phyloP scores from a whole-genome alignment of 30 jellyfish, hydroid and myxozoan species.

The Chironex yamaguchii region DNA sequence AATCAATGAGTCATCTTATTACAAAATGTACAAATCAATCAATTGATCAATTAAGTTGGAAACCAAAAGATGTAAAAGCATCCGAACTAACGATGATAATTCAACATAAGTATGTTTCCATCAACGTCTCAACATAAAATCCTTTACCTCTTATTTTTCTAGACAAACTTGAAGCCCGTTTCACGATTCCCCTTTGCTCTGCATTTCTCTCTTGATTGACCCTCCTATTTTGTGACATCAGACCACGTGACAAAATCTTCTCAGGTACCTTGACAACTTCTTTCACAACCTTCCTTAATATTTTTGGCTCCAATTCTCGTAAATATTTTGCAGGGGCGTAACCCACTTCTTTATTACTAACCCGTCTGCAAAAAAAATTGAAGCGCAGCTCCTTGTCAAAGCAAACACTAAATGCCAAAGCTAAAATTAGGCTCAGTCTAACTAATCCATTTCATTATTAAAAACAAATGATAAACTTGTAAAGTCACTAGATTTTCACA shows the following conservation, averaged over 20 bases:
- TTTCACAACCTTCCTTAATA: conserved; percentile 37
- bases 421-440: too few species aligned
- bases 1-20: too few species aligned
- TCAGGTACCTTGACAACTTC: conserved; percentile 57
- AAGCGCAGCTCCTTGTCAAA: too few species aligned
- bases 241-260: conserved; percentile 30
- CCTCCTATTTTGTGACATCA: conserved; percentile 26
- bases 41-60: too few species aligned
- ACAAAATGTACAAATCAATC: too few species aligned
- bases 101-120: background rate
- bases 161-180: conserved; percentile 53
- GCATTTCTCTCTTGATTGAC: background rate
- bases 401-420: too few species aligned
- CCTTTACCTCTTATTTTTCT: conserved; percentile 36
- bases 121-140: background rate
- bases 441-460: too few species aligned
- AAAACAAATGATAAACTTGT: too few species aligned
- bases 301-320: conserved; percentile 64
- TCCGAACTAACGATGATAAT: too few species aligned
- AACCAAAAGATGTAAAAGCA: too few species aligned
- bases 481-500: too few species aligned
- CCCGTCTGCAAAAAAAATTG: conserved; percentile 51
- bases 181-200: conserved; percentile 57
- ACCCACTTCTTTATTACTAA: conserved; percentile 60
- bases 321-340: conserved; percentile 65